Evolutionary conservation across 2,113 vertebrate species (phyloP), one percentile per base, ranked within the genome.

Genomic region (Emydocephalus ijimae): DNA sequence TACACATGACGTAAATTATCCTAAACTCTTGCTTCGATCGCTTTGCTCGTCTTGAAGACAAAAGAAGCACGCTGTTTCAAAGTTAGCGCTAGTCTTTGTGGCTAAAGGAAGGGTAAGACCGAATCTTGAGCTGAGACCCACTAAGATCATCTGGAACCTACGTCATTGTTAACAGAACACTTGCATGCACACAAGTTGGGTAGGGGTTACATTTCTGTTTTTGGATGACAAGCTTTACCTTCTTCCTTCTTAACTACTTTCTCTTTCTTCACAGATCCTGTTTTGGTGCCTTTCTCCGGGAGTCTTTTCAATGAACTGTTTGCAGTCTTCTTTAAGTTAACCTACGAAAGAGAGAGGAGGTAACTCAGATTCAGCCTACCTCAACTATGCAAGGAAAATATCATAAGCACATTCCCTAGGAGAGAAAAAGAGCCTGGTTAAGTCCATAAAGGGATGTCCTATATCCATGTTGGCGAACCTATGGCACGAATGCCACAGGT

Each of bases 211-310:
- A 92, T 48, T 95, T 81, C 10, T 90, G 94, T 87, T 94, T 95
- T 94, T 1, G 85, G 85, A 92, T 94, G 81, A 92, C 86, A 92
- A 89, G 95, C 57, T 97, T 23, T 98, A 99, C 98, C 98, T 93
- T 98, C 97, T 92, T 98, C 98, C 86, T 98, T 98, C 95, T 97
- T 97, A 59, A 96, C 97, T 18, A 96, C 96, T 74, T 98, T 98
- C 88, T 98, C 98, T 96, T 98, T 99, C 98, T 99, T 99, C 95
- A 99, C 97, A 92, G 98, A 98, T 89, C 98, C 98, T 56, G 98
- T 94, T 96, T 99, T 99, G 61, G 95, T 96, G 93, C 96, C 97
- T 94, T 98, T 98, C 93, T 99, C 98, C 43, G 97, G 97, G 0
- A 98, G 96, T 94, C 98, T 99, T 97, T 98, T 99, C 96, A 99